These are phyloP conservation scores for Manis crassicaudata DNA, from an alignment of 2,797 vertebrate genomes.

Conservation along the genomic window DNA sequence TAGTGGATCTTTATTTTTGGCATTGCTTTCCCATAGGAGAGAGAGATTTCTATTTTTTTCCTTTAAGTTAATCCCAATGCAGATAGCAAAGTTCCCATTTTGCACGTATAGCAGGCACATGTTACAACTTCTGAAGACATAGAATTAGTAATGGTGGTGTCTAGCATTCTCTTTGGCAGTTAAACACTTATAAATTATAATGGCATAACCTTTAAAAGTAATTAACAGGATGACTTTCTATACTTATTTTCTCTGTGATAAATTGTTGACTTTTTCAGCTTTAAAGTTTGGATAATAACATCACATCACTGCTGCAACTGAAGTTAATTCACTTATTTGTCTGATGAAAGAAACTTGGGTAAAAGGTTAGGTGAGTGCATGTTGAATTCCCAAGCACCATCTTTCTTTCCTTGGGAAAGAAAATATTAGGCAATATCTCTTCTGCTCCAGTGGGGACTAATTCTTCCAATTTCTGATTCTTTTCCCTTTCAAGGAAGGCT, in stretches of 20 bases:
- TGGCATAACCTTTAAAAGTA: conserved; percentile 42
- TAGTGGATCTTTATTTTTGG: neutral
- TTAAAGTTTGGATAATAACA: conserved; percentile 30
- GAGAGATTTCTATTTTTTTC: neutral
- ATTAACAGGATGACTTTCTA: conserved; percentile 8
- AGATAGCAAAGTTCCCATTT: neutral
- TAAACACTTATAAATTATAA: conserved; percentile 35
- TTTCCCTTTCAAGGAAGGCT: neutral
- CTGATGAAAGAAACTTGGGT: neutral
- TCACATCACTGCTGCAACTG: neutral
- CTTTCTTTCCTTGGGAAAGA: neutral
- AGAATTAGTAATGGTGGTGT: neutral
- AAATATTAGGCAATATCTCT: neutral
- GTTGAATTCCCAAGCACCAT: neutral
- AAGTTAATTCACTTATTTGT: neutral
- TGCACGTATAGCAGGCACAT: neutral
- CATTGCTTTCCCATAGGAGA: neutral
- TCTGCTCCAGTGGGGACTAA: neutral
- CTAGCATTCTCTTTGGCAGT: neutral
- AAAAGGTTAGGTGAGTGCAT: neutral
- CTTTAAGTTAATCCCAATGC: neutral
- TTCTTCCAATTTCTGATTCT: neutral
- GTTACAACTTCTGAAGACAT: neutral
- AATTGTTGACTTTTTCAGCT: conserved; percentile 31
- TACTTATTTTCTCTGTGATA: conserved; percentile 42